phyloP scores from a whole-genome alignment of 2,888 invertebrate species.

The Oscheius myriophilus region DNA sequence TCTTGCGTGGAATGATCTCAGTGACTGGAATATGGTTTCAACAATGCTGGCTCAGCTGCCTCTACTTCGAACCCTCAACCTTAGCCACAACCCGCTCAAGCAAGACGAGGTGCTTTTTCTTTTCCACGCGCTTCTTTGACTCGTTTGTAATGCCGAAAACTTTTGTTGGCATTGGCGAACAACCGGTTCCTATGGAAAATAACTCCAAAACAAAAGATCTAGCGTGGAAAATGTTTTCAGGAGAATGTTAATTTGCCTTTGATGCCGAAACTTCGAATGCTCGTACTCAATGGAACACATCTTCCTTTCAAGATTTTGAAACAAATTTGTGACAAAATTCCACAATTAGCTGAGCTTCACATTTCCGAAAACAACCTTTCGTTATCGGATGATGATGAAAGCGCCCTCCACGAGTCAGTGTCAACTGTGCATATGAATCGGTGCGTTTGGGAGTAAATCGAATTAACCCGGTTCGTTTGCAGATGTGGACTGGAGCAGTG shows the following conservation, averaged over 20 bases:
- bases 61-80: constrained; percentile 54
- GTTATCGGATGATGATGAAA: constrained; percentile 15
- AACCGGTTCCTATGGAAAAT: constrained; percentile 18
- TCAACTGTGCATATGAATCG: constrained; percentile 48
- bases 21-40: constrained; percentile 84
- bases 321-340: constrained; percentile 40
- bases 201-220: constrained; percentile 1
- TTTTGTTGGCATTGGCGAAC: neutral
- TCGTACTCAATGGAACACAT: constrained; percentile 60
- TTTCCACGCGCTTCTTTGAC: neutral
- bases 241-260: constrained; percentile 36
- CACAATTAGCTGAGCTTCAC: constrained; percentile 55
- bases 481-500: constrained; percentile 52
- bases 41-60: constrained; percentile 53
- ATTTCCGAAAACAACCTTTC: constrained; percentile 46
- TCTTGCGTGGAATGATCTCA: constrained; percentile 88
- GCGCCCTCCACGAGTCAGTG: constrained; percentile 40
- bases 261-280: constrained; percentile 44
- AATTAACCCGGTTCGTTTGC: constrained; percentile 27
- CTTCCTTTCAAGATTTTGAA: constrained; percentile 47
- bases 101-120: constrained; percentile 32
- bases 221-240: constrained; percentile 21
- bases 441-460: constrained; percentile 20
- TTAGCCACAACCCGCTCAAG: constrained; percentile 55
- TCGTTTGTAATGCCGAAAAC: constrained; percentile 1